Evolutionary conservation across 2,888 invertebrate species (phyloP), one percentile per base, ranked within the genome.

Genomic region (Tetropium fuscum): DNA sequence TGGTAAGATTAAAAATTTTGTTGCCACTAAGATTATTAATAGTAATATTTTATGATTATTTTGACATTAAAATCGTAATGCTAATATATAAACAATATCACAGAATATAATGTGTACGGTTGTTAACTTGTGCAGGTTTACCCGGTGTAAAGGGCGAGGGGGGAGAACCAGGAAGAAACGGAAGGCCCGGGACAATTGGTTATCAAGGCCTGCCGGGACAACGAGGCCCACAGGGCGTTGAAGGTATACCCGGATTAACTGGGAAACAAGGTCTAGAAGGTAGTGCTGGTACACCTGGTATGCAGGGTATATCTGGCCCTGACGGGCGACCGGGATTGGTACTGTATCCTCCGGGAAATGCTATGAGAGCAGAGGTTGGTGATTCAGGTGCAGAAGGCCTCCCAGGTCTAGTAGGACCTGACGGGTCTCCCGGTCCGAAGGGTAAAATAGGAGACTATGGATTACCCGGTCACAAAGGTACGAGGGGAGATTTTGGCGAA

Each of bases 171-270:
- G 88, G 86, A 20, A 69, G 83, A 16, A 78, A 83, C 56, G 87
- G 87, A 8, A 77, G 80, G 16, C 78, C 82, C 0, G 86, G 85
- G n/a, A 61, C 78, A 18, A 80, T 81, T 25, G 91, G 91, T 53
- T 83, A 82, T 41, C 82, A 82, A 4, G 93, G 93, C 41, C 78
- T 86, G 0, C 81, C 82, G 30, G 89, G 89, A 76, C 76, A 77
- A 7, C 77, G 79, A 41, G 87, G 87, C 13, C 72, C 78, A 8
- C 82, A 82, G 75, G 79, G 87, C 36, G 53, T 81, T 77, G 53
- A 63, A 79, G 87, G 86, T 58, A 84, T 81, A 27, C 70, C 80
- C 2, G 88, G 89, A 3, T 57, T 76, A 1, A 62, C 74, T 1
- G 87, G 87, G 20, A 80, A 82, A 62, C 65, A 77, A 30, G 85